Evolutionary conservation across 2,797 vertebrate genomes (phyloP).

Genomic region (Craterocephalus amniculus): DNA sequence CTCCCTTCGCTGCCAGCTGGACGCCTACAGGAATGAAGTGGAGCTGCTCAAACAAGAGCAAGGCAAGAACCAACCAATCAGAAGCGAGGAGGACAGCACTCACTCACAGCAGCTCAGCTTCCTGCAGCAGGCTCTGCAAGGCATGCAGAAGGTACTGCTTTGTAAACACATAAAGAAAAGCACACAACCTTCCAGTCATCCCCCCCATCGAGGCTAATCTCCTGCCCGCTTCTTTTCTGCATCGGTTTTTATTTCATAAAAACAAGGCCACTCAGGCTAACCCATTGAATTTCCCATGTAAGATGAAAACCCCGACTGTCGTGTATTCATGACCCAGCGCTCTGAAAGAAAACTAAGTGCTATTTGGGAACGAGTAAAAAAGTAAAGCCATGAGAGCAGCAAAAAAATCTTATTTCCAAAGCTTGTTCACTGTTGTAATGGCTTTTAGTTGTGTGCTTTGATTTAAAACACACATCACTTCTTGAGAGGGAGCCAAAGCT

Average conservation of each 20-base stretch:
- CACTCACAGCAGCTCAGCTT: conserved; percentile 93
- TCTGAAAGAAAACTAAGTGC: conserved; percentile 35
- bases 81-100: conserved; percentile 88
- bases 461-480: not conserved
- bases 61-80: conserved; percentile 84
- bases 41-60: conserved; percentile 95
- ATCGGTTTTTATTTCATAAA: conserved; percentile 22
- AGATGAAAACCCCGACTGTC: conserved; percentile 28
- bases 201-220: conserved; percentile 2
- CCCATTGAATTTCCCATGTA: conserved; percentile 12
- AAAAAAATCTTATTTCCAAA: conserved; percentile 35
- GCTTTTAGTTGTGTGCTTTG: conserved; percentile 16
- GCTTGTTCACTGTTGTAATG: not conserved
- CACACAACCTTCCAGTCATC: conserved; percentile 1
- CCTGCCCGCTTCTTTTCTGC: not conserved
- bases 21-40: conserved; percentile 94
- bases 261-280: conserved; percentile 31
- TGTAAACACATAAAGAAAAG: not conserved
- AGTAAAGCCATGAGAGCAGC: conserved; percentile 43
- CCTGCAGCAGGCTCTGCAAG: conserved; percentile 94
- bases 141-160: conserved; percentile 92
- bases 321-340: conserved; percentile 48
- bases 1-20: conserved; percentile 94
- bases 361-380: conserved; percentile 16
- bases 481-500: conserved; percentile 21